phyloP scores from a whole-genome alignment of 2,113 vertebrate genomes.

The Gnathonemus longibarbis region DNA sequence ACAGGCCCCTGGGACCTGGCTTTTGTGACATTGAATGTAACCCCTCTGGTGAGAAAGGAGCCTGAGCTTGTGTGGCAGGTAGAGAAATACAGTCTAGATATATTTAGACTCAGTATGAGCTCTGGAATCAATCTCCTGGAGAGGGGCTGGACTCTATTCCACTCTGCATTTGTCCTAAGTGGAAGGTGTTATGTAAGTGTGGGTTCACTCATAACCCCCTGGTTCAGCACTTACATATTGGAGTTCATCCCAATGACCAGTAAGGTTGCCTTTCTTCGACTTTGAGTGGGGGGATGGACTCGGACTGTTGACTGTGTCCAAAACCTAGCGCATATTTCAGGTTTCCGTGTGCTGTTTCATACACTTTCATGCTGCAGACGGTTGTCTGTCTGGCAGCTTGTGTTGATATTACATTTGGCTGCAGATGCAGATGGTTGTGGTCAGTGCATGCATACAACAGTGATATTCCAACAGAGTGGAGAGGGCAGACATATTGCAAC shows the following conservation, averaged over 20 bases:
- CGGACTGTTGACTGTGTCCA: too few relatives aligned
- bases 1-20: not conserved
- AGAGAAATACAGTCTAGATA: not conserved
- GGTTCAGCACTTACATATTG: not conserved
- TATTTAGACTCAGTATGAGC: not conserved
- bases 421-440: not conserved
- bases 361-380: not conserved
- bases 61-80: not conserved
- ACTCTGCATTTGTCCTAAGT: not conserved
- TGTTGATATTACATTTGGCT: not conserved
- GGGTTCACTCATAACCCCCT: not conserved
- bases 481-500: too few relatives aligned
- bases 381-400: not conserved
- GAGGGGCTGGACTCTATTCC: not conserved
- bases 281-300: too few relatives aligned
- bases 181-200: not conserved
- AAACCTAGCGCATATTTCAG: too few relatives aligned
- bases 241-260: too few relatives aligned
- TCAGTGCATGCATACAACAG: not conserved
- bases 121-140: not conserved
- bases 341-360: too few relatives aligned
- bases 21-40: not conserved
- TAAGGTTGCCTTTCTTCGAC: too few relatives aligned
- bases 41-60: not conserved
- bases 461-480: not conserved